These are phyloP conservation scores for Rotaria magnacalcarata DNA, from an alignment of 2,888 invertebrate genomes.

Conservation along the genomic window DNA sequence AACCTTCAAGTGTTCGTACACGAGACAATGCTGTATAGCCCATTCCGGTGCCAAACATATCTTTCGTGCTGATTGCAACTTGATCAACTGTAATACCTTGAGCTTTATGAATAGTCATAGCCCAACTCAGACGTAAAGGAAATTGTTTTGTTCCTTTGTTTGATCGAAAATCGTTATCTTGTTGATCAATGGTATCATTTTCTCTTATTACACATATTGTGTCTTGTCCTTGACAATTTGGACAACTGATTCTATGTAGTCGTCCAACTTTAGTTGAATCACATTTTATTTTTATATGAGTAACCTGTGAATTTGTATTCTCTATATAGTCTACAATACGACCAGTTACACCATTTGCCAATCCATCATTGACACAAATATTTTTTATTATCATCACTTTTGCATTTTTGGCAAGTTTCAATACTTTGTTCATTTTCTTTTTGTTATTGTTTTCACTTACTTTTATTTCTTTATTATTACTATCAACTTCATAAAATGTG, in stretches of 20 bases:
- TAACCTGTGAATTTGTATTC: slow-evolving; percentile 76
- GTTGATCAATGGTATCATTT: background rate
- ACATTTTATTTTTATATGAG: slow-evolving; percentile 52
- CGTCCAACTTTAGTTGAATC: background rate
- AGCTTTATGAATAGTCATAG: slow-evolving; percentile 93
- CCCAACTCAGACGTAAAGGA: slow-evolving; percentile 90
- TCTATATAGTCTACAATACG: slow-evolving; percentile 64
- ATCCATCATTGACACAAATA: background rate
- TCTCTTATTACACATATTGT: background rate
- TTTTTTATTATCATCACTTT: slow-evolving; percentile 32
- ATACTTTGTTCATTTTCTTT: too few species aligned
- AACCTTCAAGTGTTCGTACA: slow-evolving; percentile 76
- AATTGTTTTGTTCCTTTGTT: slow-evolving; percentile 65
- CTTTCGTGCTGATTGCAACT: slow-evolving; percentile 83
- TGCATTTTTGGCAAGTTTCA: too few species aligned
- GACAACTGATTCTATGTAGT: background rate
- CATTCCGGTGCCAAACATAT: slow-evolving; percentile 90
- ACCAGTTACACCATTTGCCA: slow-evolving; percentile 27
- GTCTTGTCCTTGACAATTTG: background rate
- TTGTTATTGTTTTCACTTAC: too few species aligned
- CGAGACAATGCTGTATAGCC: slow-evolving; percentile 90
- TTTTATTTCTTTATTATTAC: too few species aligned
- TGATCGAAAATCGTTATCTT: background rate
- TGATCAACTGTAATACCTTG: slow-evolving; percentile 87
- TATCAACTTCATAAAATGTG: too few species aligned